A percentile compares a stretch with the other conserved stretches of the same genome.
Conservation (phyloP, 1,140 invertebrate genomes). For the Steinernema khuongi region DNA sequence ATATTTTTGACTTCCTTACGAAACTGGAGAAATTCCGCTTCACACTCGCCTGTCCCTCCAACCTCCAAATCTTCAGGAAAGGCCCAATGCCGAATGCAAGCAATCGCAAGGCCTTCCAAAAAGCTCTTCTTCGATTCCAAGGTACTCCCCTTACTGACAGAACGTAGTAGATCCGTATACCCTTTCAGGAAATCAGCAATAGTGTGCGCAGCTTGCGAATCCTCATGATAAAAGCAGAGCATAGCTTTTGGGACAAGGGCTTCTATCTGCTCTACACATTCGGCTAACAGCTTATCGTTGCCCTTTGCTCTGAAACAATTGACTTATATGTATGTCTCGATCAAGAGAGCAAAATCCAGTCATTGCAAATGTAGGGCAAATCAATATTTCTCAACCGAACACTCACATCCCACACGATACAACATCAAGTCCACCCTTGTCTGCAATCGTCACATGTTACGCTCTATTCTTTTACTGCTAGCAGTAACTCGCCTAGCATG, state of each 20-base stretch:
- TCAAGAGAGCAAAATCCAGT: background rate
- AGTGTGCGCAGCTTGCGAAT: background rate
- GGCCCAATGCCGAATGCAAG: background rate
- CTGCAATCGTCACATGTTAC: background rate
- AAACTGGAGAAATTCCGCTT: constrained; percentile 31
- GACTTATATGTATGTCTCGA: no score
- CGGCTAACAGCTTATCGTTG: background rate
- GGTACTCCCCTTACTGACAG: background rate
- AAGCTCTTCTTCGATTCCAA: background rate
- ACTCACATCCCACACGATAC: no score
- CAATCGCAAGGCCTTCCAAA: background rate
- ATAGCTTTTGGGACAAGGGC: background rate
- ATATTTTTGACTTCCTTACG: constrained; percentile 22
- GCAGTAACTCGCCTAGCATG: background rate
- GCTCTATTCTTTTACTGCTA: background rate
- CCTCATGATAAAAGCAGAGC: background rate
- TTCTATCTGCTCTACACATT: background rate
- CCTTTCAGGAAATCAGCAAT: background rate
- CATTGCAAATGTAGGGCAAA: background rate
- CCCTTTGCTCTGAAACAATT: no score
- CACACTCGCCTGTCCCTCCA: constrained; percentile 31
- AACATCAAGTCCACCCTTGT: background rate
- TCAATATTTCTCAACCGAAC: no score
- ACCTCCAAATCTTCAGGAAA: constrained; percentile 28
- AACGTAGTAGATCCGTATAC: background rate